Evolutionary conservation across 2,888 invertebrate species (phyloP), one percentile per base, ranked within the genome.

Genomic region (Colostygia pectinataria): DNA sequence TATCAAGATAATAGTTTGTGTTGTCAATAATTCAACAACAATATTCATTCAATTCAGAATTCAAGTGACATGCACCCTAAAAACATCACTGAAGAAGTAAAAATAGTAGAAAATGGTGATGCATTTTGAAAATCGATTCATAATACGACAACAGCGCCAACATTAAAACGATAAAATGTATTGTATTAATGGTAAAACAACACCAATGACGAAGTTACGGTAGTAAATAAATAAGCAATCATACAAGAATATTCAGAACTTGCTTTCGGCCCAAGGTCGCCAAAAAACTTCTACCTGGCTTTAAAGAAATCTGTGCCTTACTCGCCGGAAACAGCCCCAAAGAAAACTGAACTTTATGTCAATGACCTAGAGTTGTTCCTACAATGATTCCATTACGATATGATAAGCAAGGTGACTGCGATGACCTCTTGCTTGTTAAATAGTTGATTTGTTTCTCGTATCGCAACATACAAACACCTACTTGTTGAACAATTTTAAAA

Each of bases 261-360:
- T 59, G 68, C 67, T 72, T 68, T 73, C 66, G 66, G 43, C 40
- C 53, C 71, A 74, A 78, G 78, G 75, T 66, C 71, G 65, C 51
- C 56, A 57, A 70, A 69, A 69, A 69, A 71, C 65, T 53, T 63
- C 66, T 73, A 74, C 71, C 74, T 76, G 67, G 53, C 60, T 59
- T 46, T 56, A 54, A 57, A 59, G 47, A 65, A 66, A 63, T 66
- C 61, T 60, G 64, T 71, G 62, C 56, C 53, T 63, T 66, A 68
- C 65, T 59, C 53, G 61, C 38, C 53, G 45, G 42, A 36, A 45
- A 46, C 45, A 29, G 24, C 39, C 45, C 37, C 45, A 48, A 47
- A 37, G 44, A 55, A 72, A 66, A 65, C 54, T 62, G 51, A 61
- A 61, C 71, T 63, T 57, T 69, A 69, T 56, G 44, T 36, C 51